phyloP scores from a whole-genome alignment of 2,113 vertebrate genomes.

The Actinemys pallida region DNA sequence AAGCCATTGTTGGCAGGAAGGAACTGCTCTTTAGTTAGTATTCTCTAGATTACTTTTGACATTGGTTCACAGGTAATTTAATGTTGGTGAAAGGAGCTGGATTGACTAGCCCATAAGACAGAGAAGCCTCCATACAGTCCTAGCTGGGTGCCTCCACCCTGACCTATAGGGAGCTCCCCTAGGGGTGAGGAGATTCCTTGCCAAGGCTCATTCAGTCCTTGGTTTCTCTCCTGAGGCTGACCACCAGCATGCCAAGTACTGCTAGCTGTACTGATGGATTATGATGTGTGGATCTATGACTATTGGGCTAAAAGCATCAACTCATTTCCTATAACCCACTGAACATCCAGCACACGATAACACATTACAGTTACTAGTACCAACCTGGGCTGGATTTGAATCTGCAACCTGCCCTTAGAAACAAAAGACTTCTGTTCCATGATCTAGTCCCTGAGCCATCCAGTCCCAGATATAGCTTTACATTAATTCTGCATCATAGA shows the following conservation, averaged over 20 bases:
- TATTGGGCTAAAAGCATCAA: background rate
- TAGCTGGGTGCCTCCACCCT: background rate
- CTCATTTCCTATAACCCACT: background rate
- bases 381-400: fast-evolving
- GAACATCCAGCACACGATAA: background rate
- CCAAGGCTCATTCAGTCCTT: background rate
- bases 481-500: background rate
- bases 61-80: background rate
- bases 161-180: background rate
- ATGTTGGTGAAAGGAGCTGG: background rate
- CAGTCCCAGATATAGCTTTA: background rate
- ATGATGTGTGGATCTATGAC: background rate
- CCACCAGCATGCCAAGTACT: background rate
- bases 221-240: background rate
- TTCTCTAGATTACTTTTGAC: background rate
- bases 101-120: background rate
- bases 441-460: background rate
- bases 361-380: background rate
- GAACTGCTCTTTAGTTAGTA: background rate
- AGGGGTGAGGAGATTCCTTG: background rate
- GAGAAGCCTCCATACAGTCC: background rate
- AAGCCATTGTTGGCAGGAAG: background rate
- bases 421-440: background rate
- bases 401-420: background rate
- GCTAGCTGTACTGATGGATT: background rate